A percentile compares a stretch with the other conserved stretches of the same genome.
phyloP scores from a whole-genome alignment of 2,888 invertebrate genomes.

The Drosophila merina region DNA sequence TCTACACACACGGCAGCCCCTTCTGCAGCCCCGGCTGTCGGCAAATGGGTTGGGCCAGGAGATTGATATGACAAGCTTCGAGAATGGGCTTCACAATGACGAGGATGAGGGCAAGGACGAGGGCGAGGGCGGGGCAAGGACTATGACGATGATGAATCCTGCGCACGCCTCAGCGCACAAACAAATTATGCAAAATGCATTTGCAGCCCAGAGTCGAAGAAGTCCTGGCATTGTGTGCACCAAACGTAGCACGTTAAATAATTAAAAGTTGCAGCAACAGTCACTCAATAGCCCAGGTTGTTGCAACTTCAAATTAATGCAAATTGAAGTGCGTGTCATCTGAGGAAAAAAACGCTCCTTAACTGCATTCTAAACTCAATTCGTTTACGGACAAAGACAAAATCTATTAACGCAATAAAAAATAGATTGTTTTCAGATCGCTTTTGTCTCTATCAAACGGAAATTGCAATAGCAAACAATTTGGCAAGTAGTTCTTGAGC shows the following conservation, averaged over 20 bases:
- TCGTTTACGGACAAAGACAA: neutral
- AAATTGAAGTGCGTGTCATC: neutral
- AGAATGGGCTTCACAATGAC: neutral
- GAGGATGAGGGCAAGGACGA: neutral
- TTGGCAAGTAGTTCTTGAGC: slow-evolving; percentile 66
- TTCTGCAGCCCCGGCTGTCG: slow-evolving; percentile 32
- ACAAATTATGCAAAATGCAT: slow-evolving; percentile 77
- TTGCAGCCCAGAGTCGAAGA: slow-evolving; percentile 46
- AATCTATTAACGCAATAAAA: slow-evolving; percentile 41
- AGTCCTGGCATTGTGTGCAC: slow-evolving; percentile 29
- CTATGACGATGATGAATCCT: slow-evolving; percentile 44
- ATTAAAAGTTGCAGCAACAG: slow-evolving; percentile 54
- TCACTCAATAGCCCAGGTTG: slow-evolving; percentile 11
- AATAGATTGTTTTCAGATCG: slow-evolving; percentile 51
- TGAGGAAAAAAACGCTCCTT: neutral
- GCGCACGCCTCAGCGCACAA: slow-evolving; percentile 67
- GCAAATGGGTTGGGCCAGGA: slow-evolving; percentile 40
- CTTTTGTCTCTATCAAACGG: slow-evolving; percentile 50
- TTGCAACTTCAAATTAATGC: neutral
- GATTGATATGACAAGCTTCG: slow-evolving; percentile 37
- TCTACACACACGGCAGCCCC: slow-evolving; percentile 15
- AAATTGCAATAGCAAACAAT: slow-evolving; percentile 66
- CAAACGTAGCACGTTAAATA: slow-evolving; percentile 64
- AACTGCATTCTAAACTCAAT: neutral
- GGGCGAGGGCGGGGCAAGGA: neutral